phyloP scores from a whole-genome alignment of 1,140 invertebrate genomes.

The Scaptomyza pallida region DNA sequence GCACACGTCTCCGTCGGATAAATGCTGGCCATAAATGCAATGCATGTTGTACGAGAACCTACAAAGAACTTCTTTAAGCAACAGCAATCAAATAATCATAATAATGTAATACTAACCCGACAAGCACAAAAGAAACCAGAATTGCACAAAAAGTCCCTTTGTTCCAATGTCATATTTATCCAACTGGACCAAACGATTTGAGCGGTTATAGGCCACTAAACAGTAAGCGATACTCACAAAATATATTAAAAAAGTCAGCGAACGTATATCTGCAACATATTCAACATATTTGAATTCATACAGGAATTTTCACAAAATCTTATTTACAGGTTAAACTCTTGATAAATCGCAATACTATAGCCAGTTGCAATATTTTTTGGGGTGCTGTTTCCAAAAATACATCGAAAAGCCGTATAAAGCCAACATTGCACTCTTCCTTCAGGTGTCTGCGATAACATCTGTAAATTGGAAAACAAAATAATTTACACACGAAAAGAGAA shows the following conservation, averaged over 20 bases:
- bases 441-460: conserved; percentile 52
- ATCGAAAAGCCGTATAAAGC: conserved; percentile 64
- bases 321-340: conserved; percentile 51
- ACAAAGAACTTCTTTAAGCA: no score
- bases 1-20: conserved; percentile 42
- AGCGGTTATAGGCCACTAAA: conserved; percentile 61
- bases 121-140: conserved; percentile 53
- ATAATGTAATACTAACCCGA: conserved; percentile 34
- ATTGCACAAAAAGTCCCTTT: conserved; percentile 54
- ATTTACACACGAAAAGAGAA: background rate
- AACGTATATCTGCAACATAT: conserved; percentile 52
- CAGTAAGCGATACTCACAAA: conserved; percentile 62
- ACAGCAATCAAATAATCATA: background rate
- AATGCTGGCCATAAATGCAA: conserved; percentile 58
- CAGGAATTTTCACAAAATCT: no score
- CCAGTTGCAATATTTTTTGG: conserved; percentile 63
- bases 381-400: conserved; percentile 62
- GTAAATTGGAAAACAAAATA: background rate
- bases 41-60: conserved; percentile 55
- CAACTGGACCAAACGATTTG: conserved; percentile 56
- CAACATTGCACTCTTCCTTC: conserved; percentile 67
- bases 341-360: conserved; percentile 43
- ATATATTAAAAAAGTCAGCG: conserved; percentile 47
- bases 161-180: conserved; percentile 65
- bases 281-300: no score